Evolutionary conservation across 2,113 vertebrate species (phyloP), one percentile per base, ranked within the genome.

Genomic region (Leucopsar rothschildi): DNA sequence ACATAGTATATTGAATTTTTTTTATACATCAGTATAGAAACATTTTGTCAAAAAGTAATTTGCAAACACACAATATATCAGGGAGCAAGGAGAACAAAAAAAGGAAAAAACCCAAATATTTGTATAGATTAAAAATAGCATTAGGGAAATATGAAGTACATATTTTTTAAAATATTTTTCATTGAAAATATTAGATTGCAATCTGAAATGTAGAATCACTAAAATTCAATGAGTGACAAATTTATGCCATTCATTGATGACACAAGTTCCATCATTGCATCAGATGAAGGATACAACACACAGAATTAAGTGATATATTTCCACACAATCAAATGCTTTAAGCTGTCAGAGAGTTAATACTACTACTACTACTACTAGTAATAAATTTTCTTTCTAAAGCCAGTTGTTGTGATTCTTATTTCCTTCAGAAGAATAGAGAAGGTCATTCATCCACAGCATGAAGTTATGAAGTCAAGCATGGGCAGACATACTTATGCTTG

Each of bases 51-150:
- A 57, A 92, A 86, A 64, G 40, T 5, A 37, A 9, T 61, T 49
- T 49, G 5, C 21, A 70, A 90, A 68, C 49, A 33, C 12, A 22
- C 0, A 77, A 10, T 1, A 24, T 69, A 45, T 55, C 0, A 0
- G 7, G 9, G 8, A 6, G 4, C 1, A 8, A 35, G 3, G 4
- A 4, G 15, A 44, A 39, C 2, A 23, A 37, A 64, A 40, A 18
- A 29, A 0, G 4, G 22, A 18, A n/a, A 27, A 5, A 9, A 3
- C 3, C 21, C 1, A 60, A 76, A 65, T 24, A 25, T 0, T 33
- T 66, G 1, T 27, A 37, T 6, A 42, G 11, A 55, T 69, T 35
- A n/a, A 64, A 92, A 85, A 61, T 53, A 49, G 20, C 7, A 28
- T 37, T 55, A 47, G 8, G 20, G 45, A 59, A 65, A 77, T 35